Evolutionary conservation across 2,113 vertebrate genomes (phyloP), one percentile per base, ranked within the genome.

Genomic region (Aramus guarauna): DNA sequence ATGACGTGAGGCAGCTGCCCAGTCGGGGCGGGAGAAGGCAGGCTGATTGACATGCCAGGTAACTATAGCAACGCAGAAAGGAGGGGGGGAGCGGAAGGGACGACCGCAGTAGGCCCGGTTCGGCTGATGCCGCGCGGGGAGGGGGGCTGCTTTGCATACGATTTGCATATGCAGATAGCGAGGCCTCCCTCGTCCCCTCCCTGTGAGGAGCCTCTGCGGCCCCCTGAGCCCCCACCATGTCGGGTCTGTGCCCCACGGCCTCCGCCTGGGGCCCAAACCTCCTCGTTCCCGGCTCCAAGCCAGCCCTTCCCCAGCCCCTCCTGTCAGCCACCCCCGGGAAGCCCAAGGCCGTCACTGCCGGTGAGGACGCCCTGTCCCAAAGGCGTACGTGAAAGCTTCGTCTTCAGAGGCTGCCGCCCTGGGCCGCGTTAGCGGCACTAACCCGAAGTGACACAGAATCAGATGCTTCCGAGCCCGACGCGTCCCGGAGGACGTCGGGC

Each of bases 1-100:
- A 56, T 92, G 43, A 29, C 0, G 3, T 1, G 36, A 34, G 23
- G 15, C 1, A 3, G 2, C 0, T 22, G 7, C 1, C 3, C 8
- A 4, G 5, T 0, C 0, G 11, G 52, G 93, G 88, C 15, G 58
- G 84, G 75, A 24, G 3, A 8, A 58, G 9, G 7, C 7, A 9
- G 23, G 1, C 7, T 72, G 86, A 97, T 60, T 88, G 96, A 84
- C 94, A 76, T 29, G 0, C 1, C 1, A 0, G 8, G 71, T 96
- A 45, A 63, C 96, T 15, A 11, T 92, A 85, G 60, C 92, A 94
- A 96, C 94, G 1, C 22, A 24, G n/a, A 7, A 9, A n/a, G n/a
- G n/a, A n/a, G n/a, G 43, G 43, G 43, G 13, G 12, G 59, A 59
- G 27, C 12, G 4, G 17, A 34, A 11, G 15, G 77, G 64, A 17